These are phyloP conservation scores for Siniperca knerii DNA, from an alignment of 2,113 vertebrate genomes.

Conservation along the genomic window DNA sequence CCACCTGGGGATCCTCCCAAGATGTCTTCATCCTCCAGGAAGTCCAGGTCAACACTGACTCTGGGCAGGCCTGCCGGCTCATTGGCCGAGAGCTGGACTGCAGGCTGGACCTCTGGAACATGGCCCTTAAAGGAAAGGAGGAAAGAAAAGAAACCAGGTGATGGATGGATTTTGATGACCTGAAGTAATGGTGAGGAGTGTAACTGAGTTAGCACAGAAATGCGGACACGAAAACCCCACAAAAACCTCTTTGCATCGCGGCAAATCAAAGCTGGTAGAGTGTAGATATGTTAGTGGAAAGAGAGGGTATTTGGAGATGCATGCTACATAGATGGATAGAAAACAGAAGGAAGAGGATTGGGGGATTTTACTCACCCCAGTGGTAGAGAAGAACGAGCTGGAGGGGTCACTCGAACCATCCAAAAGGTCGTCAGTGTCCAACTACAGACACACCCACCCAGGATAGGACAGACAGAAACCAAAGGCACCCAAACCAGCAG, in stretches of 20 bases:
- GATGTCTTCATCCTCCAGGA: constrained; percentile 95
- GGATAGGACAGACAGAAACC: constrained; percentile 81
- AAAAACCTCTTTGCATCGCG: constrained; percentile 27
- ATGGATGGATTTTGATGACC: not conserved
- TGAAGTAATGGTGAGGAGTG: not conserved
- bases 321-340: constrained; percentile 75
- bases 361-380: constrained; percentile 90
- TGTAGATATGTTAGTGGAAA: constrained; percentile 76
- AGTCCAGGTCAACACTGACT: constrained; percentile 96
- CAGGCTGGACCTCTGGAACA: constrained; percentile 88
- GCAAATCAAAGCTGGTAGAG: constrained; percentile 60
- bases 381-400: constrained; percentile 92
- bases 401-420: constrained; percentile 92
- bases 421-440: constrained; percentile 94
- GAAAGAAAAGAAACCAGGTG: constrained; percentile 33
- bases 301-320: constrained; percentile 62
- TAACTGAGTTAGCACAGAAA: constrained; percentile 21
- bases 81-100: constrained; percentile 88
- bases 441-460: constrained; percentile 86
- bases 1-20: constrained; percentile 88
- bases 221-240: constrained; percentile 38
- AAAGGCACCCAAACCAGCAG: constrained; percentile 77
- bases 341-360: constrained; percentile 66
- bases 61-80: constrained; percentile 84
- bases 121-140: constrained; percentile 85